Percentiles rank a stretch among this genome's conserved stretches.
Conservation (phyloP, 2,888 invertebrate genomes). For the Sinhomidia bicolor region DNA sequence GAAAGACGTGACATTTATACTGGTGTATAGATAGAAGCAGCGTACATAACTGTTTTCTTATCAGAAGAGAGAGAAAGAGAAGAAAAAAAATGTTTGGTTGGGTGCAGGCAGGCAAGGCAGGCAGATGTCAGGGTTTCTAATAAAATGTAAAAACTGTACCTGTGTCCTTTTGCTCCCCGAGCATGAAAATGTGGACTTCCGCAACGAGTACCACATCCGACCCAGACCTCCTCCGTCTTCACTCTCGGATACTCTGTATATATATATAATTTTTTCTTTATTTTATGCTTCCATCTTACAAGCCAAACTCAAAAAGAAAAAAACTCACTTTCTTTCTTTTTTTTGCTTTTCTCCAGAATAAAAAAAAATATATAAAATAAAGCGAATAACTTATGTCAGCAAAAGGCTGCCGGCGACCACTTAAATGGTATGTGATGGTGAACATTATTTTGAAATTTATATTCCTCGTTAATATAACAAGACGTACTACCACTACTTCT, state of each 20-base stretch:
- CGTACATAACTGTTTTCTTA: neutral
- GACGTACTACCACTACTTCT: neutral
- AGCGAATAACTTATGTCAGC: slow-evolving; percentile 25
- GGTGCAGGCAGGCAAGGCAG: slow-evolving; percentile 10
- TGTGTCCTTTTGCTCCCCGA: slow-evolving; percentile 8
- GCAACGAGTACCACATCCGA: slow-evolving; percentile 24
- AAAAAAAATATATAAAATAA: too few relatives aligned
- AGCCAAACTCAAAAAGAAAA: neutral
- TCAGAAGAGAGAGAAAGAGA: too few relatives aligned
- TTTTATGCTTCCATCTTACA: too few relatives aligned
- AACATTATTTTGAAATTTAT: slow-evolving; percentile 31
- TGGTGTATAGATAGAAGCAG: neutral
- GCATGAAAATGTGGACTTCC: slow-evolving; percentile 43
- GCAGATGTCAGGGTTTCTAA: slow-evolving; percentile 36
- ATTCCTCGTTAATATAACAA: slow-evolving; percentile 27
- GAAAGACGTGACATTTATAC: neutral
- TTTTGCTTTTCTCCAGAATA: too few relatives aligned
- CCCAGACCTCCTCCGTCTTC: slow-evolving; percentile 9
- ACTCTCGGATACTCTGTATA: neutral
- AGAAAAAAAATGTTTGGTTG: too few relatives aligned
- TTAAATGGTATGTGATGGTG: slow-evolving; percentile 31
- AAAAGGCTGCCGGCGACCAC: slow-evolving; percentile 21
- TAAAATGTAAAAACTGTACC: slow-evolving; percentile 34
- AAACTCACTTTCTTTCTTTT: neutral
- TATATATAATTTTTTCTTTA: neutral